Percentiles rank a stretch among this genome's conserved stretches.
phyloP scores from a whole-genome alignment of 2,888 invertebrate genomes.

The Eupithecia subumbrata region DNA sequence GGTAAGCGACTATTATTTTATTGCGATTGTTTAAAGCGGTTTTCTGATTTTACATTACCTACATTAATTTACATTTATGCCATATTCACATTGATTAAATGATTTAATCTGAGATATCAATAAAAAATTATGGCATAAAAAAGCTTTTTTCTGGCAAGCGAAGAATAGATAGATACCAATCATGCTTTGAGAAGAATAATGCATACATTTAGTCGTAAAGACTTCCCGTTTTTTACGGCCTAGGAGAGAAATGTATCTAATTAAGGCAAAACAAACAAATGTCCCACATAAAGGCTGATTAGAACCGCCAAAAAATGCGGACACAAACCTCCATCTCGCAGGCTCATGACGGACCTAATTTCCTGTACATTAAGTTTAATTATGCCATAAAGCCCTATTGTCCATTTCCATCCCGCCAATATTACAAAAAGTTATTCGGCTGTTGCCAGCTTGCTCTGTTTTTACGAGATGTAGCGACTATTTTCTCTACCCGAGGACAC shows the following conservation, averaged over 20 bases:
- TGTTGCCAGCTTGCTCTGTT: slow-evolving; percentile 28
- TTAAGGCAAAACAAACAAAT: slow-evolving; percentile 35
- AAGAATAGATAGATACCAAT: background rate
- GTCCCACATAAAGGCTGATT: slow-evolving; percentile 37
- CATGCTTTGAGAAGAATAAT: background rate
- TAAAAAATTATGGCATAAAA: background rate
- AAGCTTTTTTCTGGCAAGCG: background rate
- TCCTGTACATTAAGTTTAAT: slow-evolving; percentile 51
- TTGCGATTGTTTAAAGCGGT: slow-evolving; percentile 50
- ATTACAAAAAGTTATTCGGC: slow-evolving; percentile 41
- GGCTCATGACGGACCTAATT: slow-evolving; percentile 45
- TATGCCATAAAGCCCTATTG: slow-evolving; percentile 47
- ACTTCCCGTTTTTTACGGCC: slow-evolving; percentile 16
- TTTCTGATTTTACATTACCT: slow-evolving; percentile 29
- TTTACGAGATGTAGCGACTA: slow-evolving; percentile 23
- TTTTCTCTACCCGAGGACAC: background rate
- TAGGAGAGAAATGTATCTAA: slow-evolving; percentile 30
- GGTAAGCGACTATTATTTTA: slow-evolving; percentile 70
- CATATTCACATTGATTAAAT: background rate
- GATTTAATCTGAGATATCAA: background rate
- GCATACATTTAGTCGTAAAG: slow-evolving; percentile 6
- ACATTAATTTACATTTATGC: background rate
- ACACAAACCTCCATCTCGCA: slow-evolving; percentile 29
- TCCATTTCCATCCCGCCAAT: slow-evolving; percentile 42
- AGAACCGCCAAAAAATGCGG: slow-evolving; percentile 32